phyloP scores from a whole-genome alignment of 2,888 invertebrate species.

The Drosophila pseudotalamancana region DNA sequence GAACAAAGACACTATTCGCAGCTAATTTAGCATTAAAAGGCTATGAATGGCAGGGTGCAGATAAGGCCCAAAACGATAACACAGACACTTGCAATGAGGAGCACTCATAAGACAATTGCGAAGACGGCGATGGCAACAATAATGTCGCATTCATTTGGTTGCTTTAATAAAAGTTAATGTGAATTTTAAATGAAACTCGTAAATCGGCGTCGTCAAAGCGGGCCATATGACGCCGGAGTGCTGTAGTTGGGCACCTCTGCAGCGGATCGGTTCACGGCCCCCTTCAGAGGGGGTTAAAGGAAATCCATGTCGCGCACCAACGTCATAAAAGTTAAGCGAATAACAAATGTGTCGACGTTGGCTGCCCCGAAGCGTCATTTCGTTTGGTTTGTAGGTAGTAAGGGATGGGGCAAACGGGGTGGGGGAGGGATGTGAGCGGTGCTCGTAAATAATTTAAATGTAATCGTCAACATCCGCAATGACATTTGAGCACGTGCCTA shows the following conservation, averaged over 20 bases:
- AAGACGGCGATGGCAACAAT: conserved; percentile 43
- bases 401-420: neutral
- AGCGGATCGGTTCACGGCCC: conserved; percentile 11
- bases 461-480: conserved; percentile 80
- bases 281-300: conserved; percentile 41
- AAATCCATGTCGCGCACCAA: conserved; percentile 68
- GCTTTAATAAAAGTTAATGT: conserved; percentile 74
- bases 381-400: conserved; percentile 4
- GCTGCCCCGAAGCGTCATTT: conserved; percentile 27
- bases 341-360: conserved; percentile 69
- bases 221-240: conserved; percentile 33
- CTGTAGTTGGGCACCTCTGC: conserved; percentile 44
- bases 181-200: conserved; percentile 70
- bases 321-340: conserved; percentile 79
- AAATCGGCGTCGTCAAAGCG: conserved; percentile 64
- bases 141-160: conserved; percentile 59
- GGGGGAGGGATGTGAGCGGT: neutral
- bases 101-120: conserved; percentile 50
- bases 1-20: conserved; percentile 59
- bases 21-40: conserved; percentile 66
- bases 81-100: conserved; percentile 42
- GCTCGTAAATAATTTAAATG: conserved; percentile 80
- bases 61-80: conserved; percentile 50
- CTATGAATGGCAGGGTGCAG: conserved; percentile 44
- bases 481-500: conserved; percentile 78